phyloP scores from a whole-genome alignment of 2,888 invertebrate species.

The Cantharis rufa region DNA sequence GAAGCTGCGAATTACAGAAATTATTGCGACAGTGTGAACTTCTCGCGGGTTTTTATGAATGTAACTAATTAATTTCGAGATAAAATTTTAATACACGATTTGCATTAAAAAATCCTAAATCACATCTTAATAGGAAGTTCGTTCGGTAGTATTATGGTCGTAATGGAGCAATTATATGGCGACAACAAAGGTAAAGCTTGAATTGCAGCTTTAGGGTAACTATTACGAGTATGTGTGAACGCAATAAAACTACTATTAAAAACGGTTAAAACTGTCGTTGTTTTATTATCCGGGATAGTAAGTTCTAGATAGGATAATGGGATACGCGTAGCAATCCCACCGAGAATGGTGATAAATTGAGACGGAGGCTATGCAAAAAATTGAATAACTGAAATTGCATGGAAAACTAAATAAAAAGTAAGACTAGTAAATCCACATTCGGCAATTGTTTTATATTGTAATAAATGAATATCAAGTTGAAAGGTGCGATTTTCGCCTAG shows the following conservation, averaged over 20 bases:
- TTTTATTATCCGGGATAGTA: background rate
- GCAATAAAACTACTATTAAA: background rate
- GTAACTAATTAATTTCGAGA: background rate
- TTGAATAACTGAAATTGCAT: background rate
- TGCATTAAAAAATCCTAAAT: background rate
- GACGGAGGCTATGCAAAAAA: background rate
- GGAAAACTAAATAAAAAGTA: background rate
- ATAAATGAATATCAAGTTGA: no score
- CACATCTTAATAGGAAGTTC: background rate
- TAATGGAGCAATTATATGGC: background rate
- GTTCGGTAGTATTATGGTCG: background rate
- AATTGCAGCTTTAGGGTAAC: background rate
- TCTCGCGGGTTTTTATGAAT: background rate
- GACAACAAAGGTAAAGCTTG: background rate
- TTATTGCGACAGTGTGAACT: background rate
- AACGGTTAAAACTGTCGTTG: background rate
- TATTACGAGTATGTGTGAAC: background rate
- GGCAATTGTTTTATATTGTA: background rate
- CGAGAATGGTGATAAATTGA: background rate
- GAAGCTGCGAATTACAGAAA: no score
- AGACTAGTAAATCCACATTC: background rate
- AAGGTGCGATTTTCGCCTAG: no score
- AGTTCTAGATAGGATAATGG: background rate
- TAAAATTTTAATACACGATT: background rate
- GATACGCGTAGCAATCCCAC: background rate